Evolutionary conservation across 2,113 vertebrate genomes (phyloP), one percentile per base, ranked within the genome.

Genomic region (Macrotus californicus): DNA sequence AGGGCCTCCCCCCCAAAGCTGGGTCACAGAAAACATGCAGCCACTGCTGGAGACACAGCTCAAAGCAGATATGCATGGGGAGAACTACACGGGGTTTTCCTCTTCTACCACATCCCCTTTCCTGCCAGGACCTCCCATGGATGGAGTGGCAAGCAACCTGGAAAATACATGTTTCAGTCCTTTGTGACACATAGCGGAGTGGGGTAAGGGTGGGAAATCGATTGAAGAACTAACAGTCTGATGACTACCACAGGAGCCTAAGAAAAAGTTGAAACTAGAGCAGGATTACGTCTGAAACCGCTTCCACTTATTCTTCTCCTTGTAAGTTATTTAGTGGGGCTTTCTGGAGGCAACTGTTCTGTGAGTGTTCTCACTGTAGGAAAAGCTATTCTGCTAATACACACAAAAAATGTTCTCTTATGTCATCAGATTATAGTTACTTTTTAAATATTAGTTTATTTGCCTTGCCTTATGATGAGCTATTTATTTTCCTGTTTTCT

Each of bases 381-480:
- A 36, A 72, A 90, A 89, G 34, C 91, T 87, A 12, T 41, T 92
- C 64, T 82, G 87, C 84, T 50, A 80, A 87, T 15, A 83, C 36
- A 43, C n/a, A 94, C 61, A 66, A 94, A 70, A 94, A 93, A 22
- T 36, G 14, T 89, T 91, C 34, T 92, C 84, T 88, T 80, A 81
- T 64, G 70, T 86, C 66, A 77, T 69, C 59, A 61, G 56, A 41
- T 92, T 64, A 92, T 39, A 83, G 83, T 77, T 96, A 83, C 85
- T 93, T 95, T 94, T 89, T 81, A 96, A 94, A 91, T 93, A 96
- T 95, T 94, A 75, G 70, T 84, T 89, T 94, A 94, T 93, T 96
- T 87, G 80, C 93, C 46, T 93, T 93, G 93, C 84, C 92, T 96
- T 87, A 73, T 59, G 67, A 93, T 83, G 91, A 95, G 89, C 83